Conservation (phyloP, 2,797 vertebrate species). For the Tympanoctomys barrerae region DNA sequence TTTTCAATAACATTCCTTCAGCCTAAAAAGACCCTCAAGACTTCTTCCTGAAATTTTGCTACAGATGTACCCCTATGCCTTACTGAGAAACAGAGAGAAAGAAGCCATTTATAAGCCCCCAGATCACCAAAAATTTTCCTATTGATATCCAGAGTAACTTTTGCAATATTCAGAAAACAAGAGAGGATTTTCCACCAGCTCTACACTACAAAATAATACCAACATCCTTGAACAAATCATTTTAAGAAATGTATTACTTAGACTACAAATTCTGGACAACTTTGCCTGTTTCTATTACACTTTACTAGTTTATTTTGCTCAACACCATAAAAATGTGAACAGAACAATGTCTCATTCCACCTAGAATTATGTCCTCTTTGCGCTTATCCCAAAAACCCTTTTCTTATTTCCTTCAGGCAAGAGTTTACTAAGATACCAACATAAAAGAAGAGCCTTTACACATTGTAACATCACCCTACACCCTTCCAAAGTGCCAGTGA, state of each 20-base stretch:
- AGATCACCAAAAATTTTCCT: not conserved
- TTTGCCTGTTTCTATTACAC: constrained; percentile 50
- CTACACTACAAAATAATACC: constrained; percentile 8
- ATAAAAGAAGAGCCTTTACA: not conserved
- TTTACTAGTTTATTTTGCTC: constrained; percentile 69
- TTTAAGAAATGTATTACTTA: constrained; percentile 59
- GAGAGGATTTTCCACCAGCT: not conserved
- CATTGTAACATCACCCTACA: constrained; percentile 40
- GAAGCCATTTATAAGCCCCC: not conserved
- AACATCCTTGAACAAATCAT: constrained; percentile 12
- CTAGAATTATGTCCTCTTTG: constrained; percentile 61
- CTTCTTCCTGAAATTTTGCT: not conserved
- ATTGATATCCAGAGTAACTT: not conserved
- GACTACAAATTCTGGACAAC: constrained; percentile 58
- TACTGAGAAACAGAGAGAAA: rapidly evolving
- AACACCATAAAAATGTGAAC: constrained; percentile 66
- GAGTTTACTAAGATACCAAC: constrained; percentile 55
- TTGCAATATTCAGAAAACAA: not conserved
- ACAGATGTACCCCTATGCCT: not conserved
- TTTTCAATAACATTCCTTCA: not conserved
- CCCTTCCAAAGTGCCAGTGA: constrained; percentile 47
- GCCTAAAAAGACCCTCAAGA: not conserved
- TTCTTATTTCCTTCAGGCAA: constrained; percentile 60
- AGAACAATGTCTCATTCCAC: constrained; percentile 70
- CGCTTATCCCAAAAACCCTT: constrained; percentile 49